Evolutionary conservation across 2,888 invertebrate genomes (phyloP).

Genomic region (Caradrina clavipalpis): DNA sequence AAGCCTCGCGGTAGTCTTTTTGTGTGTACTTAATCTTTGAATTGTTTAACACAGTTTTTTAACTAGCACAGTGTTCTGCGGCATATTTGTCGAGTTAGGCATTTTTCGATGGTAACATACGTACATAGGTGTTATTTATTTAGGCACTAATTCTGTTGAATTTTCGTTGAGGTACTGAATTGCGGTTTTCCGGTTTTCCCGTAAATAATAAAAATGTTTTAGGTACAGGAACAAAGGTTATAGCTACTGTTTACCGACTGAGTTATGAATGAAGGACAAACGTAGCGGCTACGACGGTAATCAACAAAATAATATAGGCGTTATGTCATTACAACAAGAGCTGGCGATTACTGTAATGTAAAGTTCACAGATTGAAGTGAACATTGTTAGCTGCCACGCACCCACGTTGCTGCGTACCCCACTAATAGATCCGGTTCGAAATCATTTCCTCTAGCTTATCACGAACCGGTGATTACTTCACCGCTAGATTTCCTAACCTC

Average conservation of each 20-base stretch:
- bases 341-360: constrained; percentile 69
- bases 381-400: constrained; percentile 31
- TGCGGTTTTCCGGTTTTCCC: neutral
- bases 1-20: constrained; percentile 30
- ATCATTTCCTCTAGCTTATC: constrained; percentile 69
- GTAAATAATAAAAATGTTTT: neutral
- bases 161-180: neutral
- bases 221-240: constrained; percentile 14
- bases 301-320: constrained; percentile 22
- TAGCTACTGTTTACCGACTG: neutral
- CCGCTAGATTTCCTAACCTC: constrained; percentile 57
- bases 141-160: constrained; percentile 8
- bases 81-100: neutral
- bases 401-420: constrained; percentile 26
- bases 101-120: neutral
- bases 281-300: constrained; percentile 2
- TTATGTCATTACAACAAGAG: constrained; percentile 44
- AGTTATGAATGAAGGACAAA: constrained; percentile 15
- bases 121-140: constrained; percentile 19
- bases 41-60: constrained; percentile 45
- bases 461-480: constrained; percentile 60
- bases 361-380: constrained; percentile 67
- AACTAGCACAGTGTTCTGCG: constrained; percentile 24
- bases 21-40: constrained; percentile 40
- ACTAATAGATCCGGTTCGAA: constrained; percentile 64